Base-by-base conservation (phyloP, 2,888 invertebrate species). In the Auanema sp. region DNA sequence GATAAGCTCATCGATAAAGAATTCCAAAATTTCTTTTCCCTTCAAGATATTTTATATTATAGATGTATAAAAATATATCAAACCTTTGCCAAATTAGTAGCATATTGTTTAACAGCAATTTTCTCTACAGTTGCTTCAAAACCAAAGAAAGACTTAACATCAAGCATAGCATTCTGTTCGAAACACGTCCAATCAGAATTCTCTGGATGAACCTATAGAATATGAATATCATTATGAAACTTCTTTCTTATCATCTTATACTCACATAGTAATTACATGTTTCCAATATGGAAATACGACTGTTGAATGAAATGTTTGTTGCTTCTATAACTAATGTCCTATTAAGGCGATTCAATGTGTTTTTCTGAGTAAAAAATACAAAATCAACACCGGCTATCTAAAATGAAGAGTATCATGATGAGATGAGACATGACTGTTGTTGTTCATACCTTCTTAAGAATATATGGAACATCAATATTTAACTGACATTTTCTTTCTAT, bases 121-220 rank as follows among this genome's bases (percentile, higher is more conserved):
- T 94, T 95, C 86, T 95, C 95, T 83, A 94, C 92, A 0, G 92
- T 91, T 84, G 89, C 90, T 86, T 95, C 95, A 81, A 95, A 91
- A 0, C 94, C 93, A 86, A 93, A 93, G 86, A 95, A 95, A 79
- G 91, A 93, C 85, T 92, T 93, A 56, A 95, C 92, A 85, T 94
- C 94, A 65, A 95, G 88, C 76, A 90, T 89, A 23, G 94, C 94
- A 60, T 89, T 90, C 86, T 94, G 94, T 85, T 95, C 94, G 86
- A 95, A 95, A 83, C 94, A 94, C 1, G 95, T 95, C 94, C 94
- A 95, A 51, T 91, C 89, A 0, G 90, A 85, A 85, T 95, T 94
- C 82, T 95, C 94, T 0, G 93, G 92, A 86, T 94, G 93, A 14
- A 92, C 90, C 92, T 92, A 49, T 60, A 52, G 54, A 42, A 53